phyloP scores from a whole-genome alignment of 2,888 invertebrate species.

The Podabrus alpinus region DNA sequence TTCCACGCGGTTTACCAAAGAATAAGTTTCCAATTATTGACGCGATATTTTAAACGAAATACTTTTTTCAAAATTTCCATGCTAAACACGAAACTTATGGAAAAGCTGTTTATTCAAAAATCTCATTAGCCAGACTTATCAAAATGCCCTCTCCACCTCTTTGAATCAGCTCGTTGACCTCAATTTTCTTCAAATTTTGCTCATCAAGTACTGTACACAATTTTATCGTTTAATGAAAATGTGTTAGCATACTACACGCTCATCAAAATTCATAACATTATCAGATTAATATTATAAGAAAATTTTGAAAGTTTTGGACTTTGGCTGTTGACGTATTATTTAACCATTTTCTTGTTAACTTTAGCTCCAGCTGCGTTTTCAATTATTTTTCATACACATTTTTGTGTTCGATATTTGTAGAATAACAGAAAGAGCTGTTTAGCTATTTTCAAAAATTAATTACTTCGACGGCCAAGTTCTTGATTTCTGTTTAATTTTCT shows the following conservation, averaged over 20 bases:
- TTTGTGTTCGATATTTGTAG: neutral
- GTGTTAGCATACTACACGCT: neutral
- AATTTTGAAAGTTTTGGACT: neutral
- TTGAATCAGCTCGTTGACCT: neutral
- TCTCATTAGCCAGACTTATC: neutral
- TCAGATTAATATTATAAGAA: neutral
- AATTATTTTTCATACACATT: neutral
- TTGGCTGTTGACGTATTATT: too few relatives aligned
- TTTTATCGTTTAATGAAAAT: neutral
- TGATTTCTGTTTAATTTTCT: too few relatives aligned
- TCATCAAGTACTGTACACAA: neutral
- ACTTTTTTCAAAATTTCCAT: neutral
- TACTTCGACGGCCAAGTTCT: too few relatives aligned
- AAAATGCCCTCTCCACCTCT: neutral
- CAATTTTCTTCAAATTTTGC: neutral
- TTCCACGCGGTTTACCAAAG: too few relatives aligned
- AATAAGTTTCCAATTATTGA: too few relatives aligned
- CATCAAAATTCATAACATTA: neutral
- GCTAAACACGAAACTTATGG: neutral
- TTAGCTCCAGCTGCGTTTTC: neutral
- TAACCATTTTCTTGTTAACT: too few relatives aligned
- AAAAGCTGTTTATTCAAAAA: neutral
- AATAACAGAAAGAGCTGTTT: neutral
- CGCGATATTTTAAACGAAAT: too few relatives aligned
- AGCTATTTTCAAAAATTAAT: neutral